Base-by-base conservation (phyloP, 2,113 vertebrate genomes). In the Baryphthengus martii region DNA sequence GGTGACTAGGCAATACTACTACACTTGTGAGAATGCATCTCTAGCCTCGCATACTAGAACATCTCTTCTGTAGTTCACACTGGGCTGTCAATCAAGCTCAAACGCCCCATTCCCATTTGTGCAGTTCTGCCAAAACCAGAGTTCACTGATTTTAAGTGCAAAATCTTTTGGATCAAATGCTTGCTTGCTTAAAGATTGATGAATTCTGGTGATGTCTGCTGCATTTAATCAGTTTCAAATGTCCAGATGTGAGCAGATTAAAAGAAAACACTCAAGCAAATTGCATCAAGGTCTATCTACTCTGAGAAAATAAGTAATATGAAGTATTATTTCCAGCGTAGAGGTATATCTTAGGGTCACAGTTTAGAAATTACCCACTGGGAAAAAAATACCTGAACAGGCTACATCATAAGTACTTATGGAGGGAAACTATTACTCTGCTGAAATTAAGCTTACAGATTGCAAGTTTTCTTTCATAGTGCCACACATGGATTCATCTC, bases 251-350 rank as follows among this genome's bases (percentile, higher is more conserved):
- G 26, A 83, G 29, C 35, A 83, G 26, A 52, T 56, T 39, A 76
- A 86, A 85, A 94, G 39, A 72, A 88, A 95, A 85, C 40, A 76
- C 29, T 59, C 35, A 35, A 72, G 53, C 14, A 91, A 70, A 66
- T 12, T 61, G 21, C 40, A 76, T 52, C 16, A 12, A 68, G 33
- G 26, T 79, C 40, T 68, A 56, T 28, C 49, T 74, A 75, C 10
- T 25, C 24, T 44, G 50, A 56, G 86, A 86, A 91, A 63, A 23
- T 23, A 55, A 47, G n/a, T 37, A 65, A 59, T 25, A 65, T 9
- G 24, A 70, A 61, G 25, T 15, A 17, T 84, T 88, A 63, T 83
- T 93, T 85, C 56, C 58, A 89, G 40, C 40, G 78, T 0, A 61
- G 28, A 72, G 19, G 35, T 26, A 6, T 44, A 62, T 61, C 65